Conservation (phyloP, 1,140 invertebrate species). For the Armadillidium nasatum region DNA sequence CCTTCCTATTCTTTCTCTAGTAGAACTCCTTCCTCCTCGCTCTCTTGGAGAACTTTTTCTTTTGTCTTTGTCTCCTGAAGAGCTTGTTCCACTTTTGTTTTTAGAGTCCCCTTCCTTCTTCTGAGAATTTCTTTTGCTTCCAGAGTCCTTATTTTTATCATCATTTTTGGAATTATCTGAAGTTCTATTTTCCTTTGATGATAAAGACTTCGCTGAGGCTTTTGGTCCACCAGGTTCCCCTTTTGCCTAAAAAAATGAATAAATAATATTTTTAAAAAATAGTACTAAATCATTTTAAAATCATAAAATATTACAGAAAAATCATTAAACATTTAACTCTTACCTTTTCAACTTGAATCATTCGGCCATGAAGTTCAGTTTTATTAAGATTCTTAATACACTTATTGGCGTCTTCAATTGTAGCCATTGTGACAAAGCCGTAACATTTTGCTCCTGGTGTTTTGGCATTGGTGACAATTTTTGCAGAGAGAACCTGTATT, state of each 20-base stretch:
- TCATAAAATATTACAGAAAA: too few relatives aligned
- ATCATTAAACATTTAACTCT: conserved; percentile 18
- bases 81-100: neutral
- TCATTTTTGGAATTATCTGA: neutral
- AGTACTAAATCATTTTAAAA: too few relatives aligned
- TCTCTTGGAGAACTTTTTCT: neutral
- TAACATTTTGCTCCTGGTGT: conserved; percentile 87
- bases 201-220: neutral
- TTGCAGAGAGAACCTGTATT: conserved; percentile 65
- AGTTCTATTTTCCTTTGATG: neutral
- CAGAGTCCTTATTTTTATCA: too few relatives aligned
- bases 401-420: conserved; percentile 82
- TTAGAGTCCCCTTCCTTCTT: neutral
- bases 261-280: too few relatives aligned
- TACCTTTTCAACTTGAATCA: conserved; percentile 88
- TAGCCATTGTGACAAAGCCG: conserved; percentile 90
- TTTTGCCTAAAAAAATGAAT: neutral
- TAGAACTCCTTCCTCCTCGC: neutral
- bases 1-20: neutral
- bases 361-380: conserved; percentile 84
- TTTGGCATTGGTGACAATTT: conserved; percentile 92
- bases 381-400: conserved; percentile 80
- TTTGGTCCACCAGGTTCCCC: neutral
- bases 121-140: too few relatives aligned
- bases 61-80: neutral